Conservation (phyloP, 2,888 invertebrate genomes). For the Protula sp. region DNA sequence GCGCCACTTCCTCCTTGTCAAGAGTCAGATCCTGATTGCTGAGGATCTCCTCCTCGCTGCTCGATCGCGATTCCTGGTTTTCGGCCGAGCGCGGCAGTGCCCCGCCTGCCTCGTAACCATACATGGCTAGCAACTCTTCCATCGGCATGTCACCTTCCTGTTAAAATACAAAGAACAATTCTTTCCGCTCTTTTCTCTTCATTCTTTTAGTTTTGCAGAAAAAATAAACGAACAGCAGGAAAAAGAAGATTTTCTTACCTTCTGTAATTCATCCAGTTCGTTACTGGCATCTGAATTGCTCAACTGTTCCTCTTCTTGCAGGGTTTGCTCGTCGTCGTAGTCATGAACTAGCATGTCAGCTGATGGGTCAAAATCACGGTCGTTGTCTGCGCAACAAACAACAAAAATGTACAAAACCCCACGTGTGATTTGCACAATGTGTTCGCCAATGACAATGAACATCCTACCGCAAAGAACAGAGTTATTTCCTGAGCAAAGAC, state of each 20-base stretch:
- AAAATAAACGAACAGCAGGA: too few relatives aligned
- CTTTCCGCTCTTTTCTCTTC: neutral
- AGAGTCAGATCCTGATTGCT: conserved; percentile 54
- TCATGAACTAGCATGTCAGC: conserved; percentile 96
- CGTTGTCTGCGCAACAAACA: conserved; percentile 52
- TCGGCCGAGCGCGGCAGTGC: conserved; percentile 2
- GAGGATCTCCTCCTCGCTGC: conserved; percentile 54
- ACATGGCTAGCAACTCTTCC: conserved; percentile 84
- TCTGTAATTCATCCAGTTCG: conserved; percentile 81
- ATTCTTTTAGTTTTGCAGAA: neutral
- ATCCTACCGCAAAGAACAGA: too few relatives aligned
- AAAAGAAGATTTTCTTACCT: too few relatives aligned
- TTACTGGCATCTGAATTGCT: conserved; percentile 75
- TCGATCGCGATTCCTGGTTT: conserved; percentile 41
- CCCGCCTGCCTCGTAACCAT: conserved; percentile 61
- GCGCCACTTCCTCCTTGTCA: conserved; percentile 52
- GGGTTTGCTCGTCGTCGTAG: conserved; percentile 92
- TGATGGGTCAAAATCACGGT: conserved; percentile 76
- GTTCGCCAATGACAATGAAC: too few relatives aligned
- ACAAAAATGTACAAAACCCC: too few relatives aligned
- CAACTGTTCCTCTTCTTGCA: conserved; percentile 94
- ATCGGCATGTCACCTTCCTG: conserved; percentile 93
- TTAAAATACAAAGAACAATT: too few relatives aligned
- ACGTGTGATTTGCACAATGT: too few relatives aligned
- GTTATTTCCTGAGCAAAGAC: too few relatives aligned